Base-by-base conservation (phyloP, 2,113 vertebrate genomes). In the Tragelaphus imberbis region DNA sequence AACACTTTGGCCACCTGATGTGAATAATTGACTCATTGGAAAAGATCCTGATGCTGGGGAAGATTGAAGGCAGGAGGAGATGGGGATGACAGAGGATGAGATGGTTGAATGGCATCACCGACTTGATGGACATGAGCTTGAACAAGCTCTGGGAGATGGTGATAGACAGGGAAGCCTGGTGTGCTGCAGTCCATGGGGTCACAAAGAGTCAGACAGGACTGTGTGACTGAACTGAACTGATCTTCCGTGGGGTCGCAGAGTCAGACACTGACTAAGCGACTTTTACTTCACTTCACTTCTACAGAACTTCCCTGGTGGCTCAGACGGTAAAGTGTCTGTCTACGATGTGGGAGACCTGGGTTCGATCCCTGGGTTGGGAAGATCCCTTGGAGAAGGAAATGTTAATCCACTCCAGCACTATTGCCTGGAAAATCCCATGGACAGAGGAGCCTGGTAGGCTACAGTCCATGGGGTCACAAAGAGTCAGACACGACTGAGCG, bases 391-490 rank as follows among this genome's bases (percentile, higher is more conserved):
- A n/a, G n/a, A n/a, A n/a, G n/a, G n/a, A n/a, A n/a, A n/a, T n/a
- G n/a, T n/a, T n/a, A n/a, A n/a, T n/a, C n/a, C n/a, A n/a, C n/a
- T n/a, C n/a, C n/a, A n/a, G n/a, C n/a, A n/a, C n/a, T n/a, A n/a
- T n/a, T n/a, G n/a, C n/a, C n/a, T n/a, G n/a, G n/a, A n/a, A n/a
- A n/a, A n/a, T n/a, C n/a, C n/a, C n/a, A n/a, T n/a, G n/a, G n/a
- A n/a, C n/a, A n/a, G n/a, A n/a, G n/a, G n/a, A n/a, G n/a, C n/a
- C n/a, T n/a, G n/a, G n/a, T n/a, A n/a, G n/a, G n/a, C n/a, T n/a
- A n/a, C n/a, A n/a, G n/a, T 71, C n/a, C 1, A 0, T 23, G n/a
- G 65, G 65, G 5, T 71, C 4, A 0, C n/a, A 71, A n/a, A n/a
- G 65, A 68, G 65, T 68, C 33, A 36, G 17, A 71, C 65, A 36